Conservation (phyloP, 2,888 invertebrate species). For the Lepidocyrtoides sp. region DNA sequence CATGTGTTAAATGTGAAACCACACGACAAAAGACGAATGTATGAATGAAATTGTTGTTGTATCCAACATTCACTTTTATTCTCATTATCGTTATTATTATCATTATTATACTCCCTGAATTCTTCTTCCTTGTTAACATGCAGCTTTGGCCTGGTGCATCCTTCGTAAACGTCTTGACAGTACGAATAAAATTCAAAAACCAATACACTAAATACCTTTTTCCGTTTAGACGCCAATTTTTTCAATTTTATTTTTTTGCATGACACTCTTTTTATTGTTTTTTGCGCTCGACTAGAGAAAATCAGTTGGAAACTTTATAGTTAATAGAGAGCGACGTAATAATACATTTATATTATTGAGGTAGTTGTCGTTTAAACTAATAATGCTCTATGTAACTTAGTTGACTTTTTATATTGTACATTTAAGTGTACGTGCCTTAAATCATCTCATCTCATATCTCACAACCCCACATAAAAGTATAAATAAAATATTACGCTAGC, state of each 20-base stretch:
- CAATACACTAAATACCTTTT: slow-evolving; percentile 20
- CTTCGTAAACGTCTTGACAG: slow-evolving; percentile 96
- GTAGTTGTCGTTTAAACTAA: too few relatives aligned
- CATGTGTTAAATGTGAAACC: neutral
- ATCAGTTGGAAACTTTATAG: neutral
- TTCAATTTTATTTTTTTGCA: neutral
- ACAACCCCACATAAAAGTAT: too few relatives aligned
- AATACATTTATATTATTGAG: too few relatives aligned
- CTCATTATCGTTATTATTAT: too few relatives aligned
- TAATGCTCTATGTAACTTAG: too few relatives aligned
- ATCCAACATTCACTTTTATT: slow-evolving; percentile 20
- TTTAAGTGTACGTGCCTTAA: too few relatives aligned
- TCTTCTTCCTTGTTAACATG: slow-evolving; percentile 86
- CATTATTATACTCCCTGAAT: slow-evolving; percentile 19
- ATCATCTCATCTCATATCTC: too few relatives aligned
- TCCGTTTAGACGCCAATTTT: neutral
- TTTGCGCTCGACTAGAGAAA: neutral
- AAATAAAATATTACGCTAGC: too few relatives aligned
- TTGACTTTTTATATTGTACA: too few relatives aligned
- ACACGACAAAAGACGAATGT: slow-evolving; percentile 30
- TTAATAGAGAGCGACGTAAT: neutral
- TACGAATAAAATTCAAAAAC: slow-evolving; percentile 88
- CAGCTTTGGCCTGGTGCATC: slow-evolving; percentile 97
- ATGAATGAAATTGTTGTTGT: slow-evolving; percentile 33
- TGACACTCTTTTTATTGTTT: slow-evolving; percentile 1